Evolutionary conservation across 2,113 vertebrate genomes (phyloP).

Genomic region (Odocoileus hemionus): DNA sequence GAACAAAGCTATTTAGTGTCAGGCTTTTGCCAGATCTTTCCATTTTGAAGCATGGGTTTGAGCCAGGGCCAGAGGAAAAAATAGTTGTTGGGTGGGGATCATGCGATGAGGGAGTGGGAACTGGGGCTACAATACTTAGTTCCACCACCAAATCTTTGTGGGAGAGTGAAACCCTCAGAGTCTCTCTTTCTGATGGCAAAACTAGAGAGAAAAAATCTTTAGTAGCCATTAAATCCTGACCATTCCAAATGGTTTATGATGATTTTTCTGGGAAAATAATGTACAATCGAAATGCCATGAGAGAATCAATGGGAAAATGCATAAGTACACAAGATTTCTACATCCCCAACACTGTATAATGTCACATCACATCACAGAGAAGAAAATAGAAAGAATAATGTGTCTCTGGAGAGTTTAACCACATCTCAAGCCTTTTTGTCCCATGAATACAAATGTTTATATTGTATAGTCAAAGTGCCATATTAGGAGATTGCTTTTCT

Average conservation of each 20-base stretch:
- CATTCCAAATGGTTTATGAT: conserved; percentile 34
- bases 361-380: conserved; percentile 35
- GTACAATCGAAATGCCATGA: conserved; percentile 21
- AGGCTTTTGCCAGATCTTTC: background rate
- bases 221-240: background rate
- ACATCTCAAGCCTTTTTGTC: conserved; percentile 41
- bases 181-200: background rate
- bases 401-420: conserved; percentile 47
- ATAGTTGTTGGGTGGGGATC: background rate
- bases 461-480: conserved; percentile 17
- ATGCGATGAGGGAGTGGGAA: background rate
- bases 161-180: background rate
- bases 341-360: background rate
- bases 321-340: background rate
- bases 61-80: conserved; percentile 14
- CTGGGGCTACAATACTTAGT: background rate
- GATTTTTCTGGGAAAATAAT: conserved; percentile 64
- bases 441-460: conserved; percentile 47
- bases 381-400: conserved; percentile 66
- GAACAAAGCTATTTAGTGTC: background rate
- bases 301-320: conserved; percentile 51
- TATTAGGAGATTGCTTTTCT: conserved; percentile 55
- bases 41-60: background rate
- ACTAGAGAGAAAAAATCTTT: conserved; percentile 26
- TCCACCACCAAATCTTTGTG: background rate